phyloP scores from a whole-genome alignment of 2,113 vertebrate genomes.

The Thinocorus orbignyianus region DNA sequence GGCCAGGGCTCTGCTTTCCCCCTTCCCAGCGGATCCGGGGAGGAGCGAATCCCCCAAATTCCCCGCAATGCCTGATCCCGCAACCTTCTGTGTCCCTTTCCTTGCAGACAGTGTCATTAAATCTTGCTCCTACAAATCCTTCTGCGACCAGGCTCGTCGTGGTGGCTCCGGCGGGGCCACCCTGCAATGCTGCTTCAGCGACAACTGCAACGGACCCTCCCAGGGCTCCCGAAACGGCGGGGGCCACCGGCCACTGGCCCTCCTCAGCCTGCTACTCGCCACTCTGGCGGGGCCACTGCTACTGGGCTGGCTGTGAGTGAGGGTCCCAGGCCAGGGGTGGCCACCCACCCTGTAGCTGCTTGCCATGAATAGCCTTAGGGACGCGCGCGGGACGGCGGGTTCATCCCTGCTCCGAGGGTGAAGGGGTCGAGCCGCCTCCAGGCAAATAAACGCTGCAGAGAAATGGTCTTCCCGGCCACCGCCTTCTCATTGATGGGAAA shows the following conservation, averaged over 20 bases:
- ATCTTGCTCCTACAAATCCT: slow-evolving; percentile 84
- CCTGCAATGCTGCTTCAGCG: slow-evolving; percentile 80
- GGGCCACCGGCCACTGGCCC: neutral
- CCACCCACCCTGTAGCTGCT: neutral
- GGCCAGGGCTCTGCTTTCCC: accelerated
- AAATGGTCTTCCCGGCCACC: accelerated
- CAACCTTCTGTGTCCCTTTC: neutral
- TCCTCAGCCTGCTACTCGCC: slow-evolving; percentile 56
- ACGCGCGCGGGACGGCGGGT: neutral
- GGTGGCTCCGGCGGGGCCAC: slow-evolving; percentile 69
- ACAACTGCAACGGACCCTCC: slow-evolving; percentile 82
- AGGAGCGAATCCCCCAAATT: accelerated
- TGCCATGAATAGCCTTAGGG: neutral
- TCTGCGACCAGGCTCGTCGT: slow-evolving; percentile 80
- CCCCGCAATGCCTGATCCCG: neutral
- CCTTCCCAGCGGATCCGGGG: no score
- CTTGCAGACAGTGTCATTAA: slow-evolving; percentile 83
- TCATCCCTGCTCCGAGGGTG: neutral
- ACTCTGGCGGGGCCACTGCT: slow-evolving; percentile 61
- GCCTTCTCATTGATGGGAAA: neutral
- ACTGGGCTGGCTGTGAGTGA: slow-evolving; percentile 64
- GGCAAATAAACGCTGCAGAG: neutral
- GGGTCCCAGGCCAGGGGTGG: neutral
- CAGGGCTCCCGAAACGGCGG: slow-evolving; percentile 54
- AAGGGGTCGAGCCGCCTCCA: accelerated